These are phyloP conservation scores for Forbesichthys papilliferus DNA, from an alignment of 2,113 vertebrate genomes.

Conservation along the genomic window DNA sequence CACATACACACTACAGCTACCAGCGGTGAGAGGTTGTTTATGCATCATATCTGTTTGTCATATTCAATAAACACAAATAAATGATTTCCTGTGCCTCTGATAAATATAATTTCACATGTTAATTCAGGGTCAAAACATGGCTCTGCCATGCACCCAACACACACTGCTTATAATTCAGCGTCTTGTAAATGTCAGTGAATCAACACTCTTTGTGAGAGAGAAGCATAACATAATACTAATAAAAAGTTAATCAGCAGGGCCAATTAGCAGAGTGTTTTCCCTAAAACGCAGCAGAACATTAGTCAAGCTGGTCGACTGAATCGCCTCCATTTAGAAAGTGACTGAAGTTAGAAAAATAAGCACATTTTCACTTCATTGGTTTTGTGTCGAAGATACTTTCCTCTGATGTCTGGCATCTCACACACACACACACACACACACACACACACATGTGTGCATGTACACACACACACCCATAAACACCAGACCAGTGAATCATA, in stretches of 20 bases:
- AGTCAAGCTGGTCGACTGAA: slow-evolving; percentile 56
- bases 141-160: background rate
- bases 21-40: no score
- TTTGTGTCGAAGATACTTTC: slow-evolving; percentile 54
- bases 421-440: slow-evolving; percentile 30
- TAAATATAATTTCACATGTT: no score
- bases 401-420: slow-evolving; percentile 40
- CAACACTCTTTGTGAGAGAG: slow-evolving; percentile 35
- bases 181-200: slow-evolving; percentile 62
- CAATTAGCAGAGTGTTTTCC: slow-evolving; percentile 52
- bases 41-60: no score
- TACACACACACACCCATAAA: slow-evolving; percentile 9
- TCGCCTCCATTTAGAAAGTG: slow-evolving; percentile 41
- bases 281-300: slow-evolving; percentile 43
- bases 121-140: no score
- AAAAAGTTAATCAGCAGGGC: slow-evolving; percentile 29
- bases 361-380: slow-evolving; percentile 47
- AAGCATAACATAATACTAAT: background rate
- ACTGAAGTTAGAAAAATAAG: slow-evolving; percentile 26
- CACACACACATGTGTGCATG: slow-evolving; percentile 11
- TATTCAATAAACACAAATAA: no score
- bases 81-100: no score
- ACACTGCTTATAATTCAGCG: slow-evolving; percentile 1
- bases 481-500: slow-evolving; percentile 55
- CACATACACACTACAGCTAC: background rate